Percentiles rank a stretch among this genome's conserved stretches.
Evolutionary conservation across 1,140 invertebrate genomes (phyloP).

Genomic region (Diorhabda sublineata): DNA sequence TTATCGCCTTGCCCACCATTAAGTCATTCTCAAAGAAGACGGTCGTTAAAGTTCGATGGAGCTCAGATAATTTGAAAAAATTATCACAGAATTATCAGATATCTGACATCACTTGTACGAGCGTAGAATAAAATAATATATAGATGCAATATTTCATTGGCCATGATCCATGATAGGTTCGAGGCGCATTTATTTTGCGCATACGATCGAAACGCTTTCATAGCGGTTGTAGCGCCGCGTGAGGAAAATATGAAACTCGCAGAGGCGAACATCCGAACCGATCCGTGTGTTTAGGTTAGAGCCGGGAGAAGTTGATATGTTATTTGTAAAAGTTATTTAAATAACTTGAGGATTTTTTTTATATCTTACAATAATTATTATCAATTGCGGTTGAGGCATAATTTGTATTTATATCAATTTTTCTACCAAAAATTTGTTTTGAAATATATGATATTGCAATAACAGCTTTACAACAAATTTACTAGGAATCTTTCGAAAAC

Average conservation of each 20-base stretch:
- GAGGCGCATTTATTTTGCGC: constrained; percentile 19
- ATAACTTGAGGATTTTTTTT: too few relatives aligned
- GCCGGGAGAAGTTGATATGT: not conserved
- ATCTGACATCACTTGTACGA: constrained; percentile 12
- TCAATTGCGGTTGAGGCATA: too few relatives aligned
- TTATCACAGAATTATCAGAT: constrained; percentile 14
- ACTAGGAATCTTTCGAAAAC: too few relatives aligned
- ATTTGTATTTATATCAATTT: too few relatives aligned
- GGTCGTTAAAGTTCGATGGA: not conserved
- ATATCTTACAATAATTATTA: too few relatives aligned
- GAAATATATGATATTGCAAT: too few relatives aligned
- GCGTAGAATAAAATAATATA: constrained; percentile 9
- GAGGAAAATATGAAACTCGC: constrained; percentile 15
- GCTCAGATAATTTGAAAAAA: not conserved
- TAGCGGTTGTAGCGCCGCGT: constrained; percentile 20
- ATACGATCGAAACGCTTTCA: constrained; percentile 25
- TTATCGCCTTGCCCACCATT: constrained; percentile 11
- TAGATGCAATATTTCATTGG: constrained; percentile 16
- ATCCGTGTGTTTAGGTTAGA: not conserved
- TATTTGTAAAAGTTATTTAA: not conserved
- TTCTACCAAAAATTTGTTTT: too few relatives aligned
- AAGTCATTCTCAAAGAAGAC: constrained; percentile 2
- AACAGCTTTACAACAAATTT: too few relatives aligned
- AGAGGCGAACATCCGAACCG: constrained; percentile 10
- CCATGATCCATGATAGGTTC: constrained; percentile 9